These are phyloP conservation scores for Burhinus oedicnemus DNA, from an alignment of 2,113 vertebrate genomes.

Conservation along the genomic window DNA sequence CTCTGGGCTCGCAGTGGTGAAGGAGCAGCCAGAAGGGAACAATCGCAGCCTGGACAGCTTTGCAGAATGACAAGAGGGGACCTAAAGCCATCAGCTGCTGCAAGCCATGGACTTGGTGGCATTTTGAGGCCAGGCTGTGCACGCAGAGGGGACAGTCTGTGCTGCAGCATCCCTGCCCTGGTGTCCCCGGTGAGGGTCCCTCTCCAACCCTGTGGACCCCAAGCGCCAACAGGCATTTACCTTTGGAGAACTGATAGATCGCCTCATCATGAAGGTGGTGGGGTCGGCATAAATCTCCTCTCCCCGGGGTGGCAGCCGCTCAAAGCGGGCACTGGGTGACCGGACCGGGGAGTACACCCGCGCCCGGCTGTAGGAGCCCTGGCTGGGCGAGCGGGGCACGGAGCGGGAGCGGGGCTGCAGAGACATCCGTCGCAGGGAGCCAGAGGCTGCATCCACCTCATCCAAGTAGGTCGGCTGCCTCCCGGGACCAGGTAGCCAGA, in stretches of 20 bases:
- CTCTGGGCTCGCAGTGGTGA: not conserved
- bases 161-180: not conserved
- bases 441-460: constrained; percentile 79
- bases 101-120: fast-evolving
- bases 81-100: not conserved
- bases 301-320: constrained; percentile 77
- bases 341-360: constrained; percentile 88
- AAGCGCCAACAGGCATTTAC: constrained; percentile 38
- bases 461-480: constrained; percentile 73
- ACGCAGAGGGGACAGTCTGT: not conserved
- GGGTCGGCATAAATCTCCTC: constrained; percentile 87
- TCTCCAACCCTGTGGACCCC: fast-evolving
- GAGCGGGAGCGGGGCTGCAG: constrained; percentile 93
- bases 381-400: constrained; percentile 89
- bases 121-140: not conserved
- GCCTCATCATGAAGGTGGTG: constrained; percentile 82
- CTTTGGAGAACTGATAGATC: constrained; percentile 93
- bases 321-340: constrained; percentile 86
- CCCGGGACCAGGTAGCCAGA: constrained; percentile 72
- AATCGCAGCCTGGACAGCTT: not conserved
- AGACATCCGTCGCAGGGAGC: constrained; percentile 85
- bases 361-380: constrained; percentile 82
- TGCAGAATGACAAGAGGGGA: not conserved
- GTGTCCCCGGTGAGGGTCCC: fast-evolving
- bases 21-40: not conserved